These are phyloP conservation scores for Heterocephalus glaber DNA, from an alignment of 2,113 vertebrate species.

Conservation along the genomic window DNA sequence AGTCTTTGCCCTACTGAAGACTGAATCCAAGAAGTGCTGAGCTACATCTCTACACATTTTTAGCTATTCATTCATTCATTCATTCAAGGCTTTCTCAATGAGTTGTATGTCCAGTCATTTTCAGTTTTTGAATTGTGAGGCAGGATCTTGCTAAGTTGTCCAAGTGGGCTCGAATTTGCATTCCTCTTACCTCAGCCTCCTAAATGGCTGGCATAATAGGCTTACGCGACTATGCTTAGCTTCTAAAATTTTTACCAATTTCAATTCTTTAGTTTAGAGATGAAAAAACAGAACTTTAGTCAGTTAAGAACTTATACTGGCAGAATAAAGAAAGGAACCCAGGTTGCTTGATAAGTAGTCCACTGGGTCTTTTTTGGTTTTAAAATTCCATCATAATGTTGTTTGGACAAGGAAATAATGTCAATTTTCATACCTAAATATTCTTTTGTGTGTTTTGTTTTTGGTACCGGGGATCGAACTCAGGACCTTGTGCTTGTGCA, in stretches of 20 bases:
- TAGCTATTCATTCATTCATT: background rate
- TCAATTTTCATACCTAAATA: conserved; percentile 19
- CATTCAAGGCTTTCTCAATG: background rate
- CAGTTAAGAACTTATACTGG: conserved; percentile 4
- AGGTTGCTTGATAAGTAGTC: background rate
- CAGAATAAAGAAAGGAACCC: background rate
- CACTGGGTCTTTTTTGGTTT: background rate
- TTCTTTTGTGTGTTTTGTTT: no score
- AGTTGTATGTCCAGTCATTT: background rate
- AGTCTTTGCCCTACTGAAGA: background rate
- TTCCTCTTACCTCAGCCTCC: background rate
- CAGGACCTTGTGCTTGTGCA: no score
- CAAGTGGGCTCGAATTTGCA: background rate
- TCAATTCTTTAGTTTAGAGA: background rate
- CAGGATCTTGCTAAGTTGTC: background rate
- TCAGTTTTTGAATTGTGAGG: background rate
- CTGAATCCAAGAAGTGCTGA: background rate
- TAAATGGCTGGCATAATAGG: background rate
- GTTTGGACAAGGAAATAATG: conserved; percentile 2
- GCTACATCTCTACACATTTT: background rate
- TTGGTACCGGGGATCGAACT: no score
- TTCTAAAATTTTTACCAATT: background rate
- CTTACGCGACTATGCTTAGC: background rate
- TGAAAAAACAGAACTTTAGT: background rate
- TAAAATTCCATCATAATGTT: background rate